A percentile compares a stretch with the other conserved stretches of the same genome.
phyloP scores from a whole-genome alignment of 2,797 vertebrate species.

The Sebastes minor region DNA sequence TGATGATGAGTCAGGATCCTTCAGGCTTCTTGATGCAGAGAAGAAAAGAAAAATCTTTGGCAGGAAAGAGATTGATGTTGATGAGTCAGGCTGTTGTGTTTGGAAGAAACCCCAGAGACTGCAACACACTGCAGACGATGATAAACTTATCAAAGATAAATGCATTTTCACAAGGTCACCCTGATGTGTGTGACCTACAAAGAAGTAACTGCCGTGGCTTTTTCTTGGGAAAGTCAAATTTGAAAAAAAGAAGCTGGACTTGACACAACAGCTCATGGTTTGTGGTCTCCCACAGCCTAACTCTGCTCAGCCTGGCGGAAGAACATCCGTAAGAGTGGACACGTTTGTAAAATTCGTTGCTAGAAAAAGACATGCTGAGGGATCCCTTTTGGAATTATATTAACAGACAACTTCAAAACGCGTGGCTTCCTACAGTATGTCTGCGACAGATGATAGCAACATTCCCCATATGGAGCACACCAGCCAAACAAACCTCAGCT shows the following conservation, averaged over 20 bases:
- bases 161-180: conserved; percentile 7
- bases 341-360: conserved; percentile 40
- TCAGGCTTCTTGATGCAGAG: background rate
- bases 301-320: conserved; percentile 9
- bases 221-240: conserved; percentile 31
- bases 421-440: conserved; percentile 10
- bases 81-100: conserved; percentile 48
- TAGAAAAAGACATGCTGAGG: conserved; percentile 10
- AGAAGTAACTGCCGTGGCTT: conserved; percentile 27
- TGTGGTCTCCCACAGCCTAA: conserved; percentile 25
- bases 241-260: conserved; percentile 17
- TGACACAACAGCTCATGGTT: background rate
- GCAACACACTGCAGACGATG: conserved; percentile 10
- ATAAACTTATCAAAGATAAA: conserved; percentile 26
- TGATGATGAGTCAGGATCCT: conserved; percentile 42
- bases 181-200: conserved; percentile 21
- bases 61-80: conserved; percentile 19
- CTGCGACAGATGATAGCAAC: conserved; percentile 26
- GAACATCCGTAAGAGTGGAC: conserved; percentile 29
- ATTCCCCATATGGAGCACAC: conserved; percentile 68
- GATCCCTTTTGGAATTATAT: conserved; percentile 38
- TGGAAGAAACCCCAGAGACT: conserved; percentile 6
- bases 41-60: conserved; percentile 12
- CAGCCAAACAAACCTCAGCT: conserved; percentile 68
- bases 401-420: conserved; percentile 30